Evolutionary conservation across 1,140 invertebrate species (phyloP), one percentile per base, ranked within the genome.

Genomic region (Drosophila tropicalis): DNA sequence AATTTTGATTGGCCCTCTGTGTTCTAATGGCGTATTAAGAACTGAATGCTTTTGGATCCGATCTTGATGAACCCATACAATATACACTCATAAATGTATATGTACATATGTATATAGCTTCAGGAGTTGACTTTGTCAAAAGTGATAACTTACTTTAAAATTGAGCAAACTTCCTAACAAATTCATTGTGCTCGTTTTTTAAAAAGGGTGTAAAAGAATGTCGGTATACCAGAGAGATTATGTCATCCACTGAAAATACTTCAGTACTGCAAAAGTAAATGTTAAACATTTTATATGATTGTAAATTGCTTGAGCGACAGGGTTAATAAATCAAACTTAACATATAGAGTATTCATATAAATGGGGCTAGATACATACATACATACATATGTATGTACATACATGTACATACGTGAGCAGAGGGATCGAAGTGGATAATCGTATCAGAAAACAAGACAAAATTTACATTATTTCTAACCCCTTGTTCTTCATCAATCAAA

Each of bases 291-390:
- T 44, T 9, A 22, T 40, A 63, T 39, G 68, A 44, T 62, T 70
- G 25, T 74, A 66, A 81, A 77, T 68, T 67, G 62, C 32, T 55
- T 47, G 56, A 67, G 36, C 36, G 73, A 77, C 58, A 77, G 56
- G 44, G 56, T 75, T 54, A 56, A 75, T 85, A 75, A 81, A 78
- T 78, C 82, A 85, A 75, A 60, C 6, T 19, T 39, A 63, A 54
- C 60, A 32, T 55, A 51, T 63, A 51, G 47, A 10, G 17, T 51
- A 51, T 19, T 39, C 4, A 39, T 22, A 54, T 58, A 19, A 57
- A 70, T 36, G 25, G 41, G 41, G n/a, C 12, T 39, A 36, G 34
- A 36, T 41, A 41, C 40, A 41, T 29, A 29, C 25, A 29, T n/a
- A 13, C 10, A 40, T 22, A n/a, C n/a, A n/a, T n/a, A n/a, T n/a